Base-by-base conservation (phyloP, 1,140 invertebrate species). In the Drosophila ercepeae region DNA sequence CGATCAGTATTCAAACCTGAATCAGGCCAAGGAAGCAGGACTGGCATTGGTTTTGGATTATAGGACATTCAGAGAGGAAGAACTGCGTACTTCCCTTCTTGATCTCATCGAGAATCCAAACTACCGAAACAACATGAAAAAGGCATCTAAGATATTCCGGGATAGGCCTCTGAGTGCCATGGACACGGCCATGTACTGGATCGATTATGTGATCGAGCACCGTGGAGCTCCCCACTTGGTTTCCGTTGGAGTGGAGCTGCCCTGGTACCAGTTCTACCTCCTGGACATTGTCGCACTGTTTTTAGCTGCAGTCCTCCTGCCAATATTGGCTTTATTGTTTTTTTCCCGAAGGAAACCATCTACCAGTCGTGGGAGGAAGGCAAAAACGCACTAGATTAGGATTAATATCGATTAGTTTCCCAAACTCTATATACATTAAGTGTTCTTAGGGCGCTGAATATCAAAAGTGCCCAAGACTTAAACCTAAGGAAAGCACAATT, bases 161-260 rank as follows among this genome's bases (percentile, higher is more conserved):
- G 93, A 94, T 78, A 91, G 93, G 1, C 93, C 92, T 0, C 72
- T 92, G 41, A 65, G 89, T 11, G 91, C 93, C 0, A 76, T 94
- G 78, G 92, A 94, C 9, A 92, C 92, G 21, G 93, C 93, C 1
- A 82, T 94, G 34, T 94, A 92, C 76, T 95, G 94, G 94, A 93
- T 93, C 1, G 93, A 95, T 59, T 94, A 93, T 70, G 94, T 93
- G 0, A 93, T 94, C 4, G 89, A 93, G 19, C 92, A 95, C 78
- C 92, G 92, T 16, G 94, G 91, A 63, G 94, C 92, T 34, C 92
- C 77, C 59, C 93, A 92, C 90, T 90, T 94, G 53, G 92, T 92
- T 18, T 92, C 93, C 0, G 84, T 92, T 2, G 93, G 93, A 0
- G 89, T 93, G 0, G 91, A 93, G 9, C 89, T 94, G 42, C 92